Base-by-base conservation (phyloP, 1,140 invertebrate genomes). In the Microplitis mediator region DNA sequence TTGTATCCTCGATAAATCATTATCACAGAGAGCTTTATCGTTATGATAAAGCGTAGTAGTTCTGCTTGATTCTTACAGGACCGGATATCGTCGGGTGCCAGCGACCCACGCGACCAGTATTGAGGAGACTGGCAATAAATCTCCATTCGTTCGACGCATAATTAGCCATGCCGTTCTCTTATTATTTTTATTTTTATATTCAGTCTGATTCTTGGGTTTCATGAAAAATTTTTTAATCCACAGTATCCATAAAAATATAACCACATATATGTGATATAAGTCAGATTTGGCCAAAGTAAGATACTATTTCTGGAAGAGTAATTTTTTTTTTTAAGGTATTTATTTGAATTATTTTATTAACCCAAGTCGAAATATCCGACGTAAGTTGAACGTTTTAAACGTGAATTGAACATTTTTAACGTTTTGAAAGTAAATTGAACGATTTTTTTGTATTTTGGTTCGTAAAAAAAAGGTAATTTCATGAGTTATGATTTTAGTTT, bases 71-170 rank as follows among this genome's bases (percentile, higher is more conserved):
- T 69, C 56, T 31, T 69, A 58, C 60, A 69, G 31, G 68, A 69
- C 68, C 58, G 68, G 56, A 69, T 45, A 58, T 69, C 56, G 51
- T 56, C 56, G 67, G 36, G 34, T 56, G 34, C 54, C 56, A 58
- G 4, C 51, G 54, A 71, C 71, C 71, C 71, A 72, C 71, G 71
- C 71, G 69, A 71, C 63, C 51, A 35, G 23, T 71, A 72, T 67
- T 56, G 52, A 67, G 45, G 16, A 52, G 65, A 71, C 56, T 70
- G 65, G 72, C 74, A 76, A 81, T 81, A 81, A 81, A 81, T 81
- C 77, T 79, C 74, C 74, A 63, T 77, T 76, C 74, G 73, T 68
- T 66, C 71, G 77, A 75, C 70, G 74, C 74, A 75, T 75, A 75
- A 75, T 75, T 75, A 75, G 74, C 70, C 35, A 67, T 14, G 23